These are phyloP conservation scores for Diorhabda sublineata DNA, from an alignment of 1,140 invertebrate species.

Conservation along the genomic window DNA sequence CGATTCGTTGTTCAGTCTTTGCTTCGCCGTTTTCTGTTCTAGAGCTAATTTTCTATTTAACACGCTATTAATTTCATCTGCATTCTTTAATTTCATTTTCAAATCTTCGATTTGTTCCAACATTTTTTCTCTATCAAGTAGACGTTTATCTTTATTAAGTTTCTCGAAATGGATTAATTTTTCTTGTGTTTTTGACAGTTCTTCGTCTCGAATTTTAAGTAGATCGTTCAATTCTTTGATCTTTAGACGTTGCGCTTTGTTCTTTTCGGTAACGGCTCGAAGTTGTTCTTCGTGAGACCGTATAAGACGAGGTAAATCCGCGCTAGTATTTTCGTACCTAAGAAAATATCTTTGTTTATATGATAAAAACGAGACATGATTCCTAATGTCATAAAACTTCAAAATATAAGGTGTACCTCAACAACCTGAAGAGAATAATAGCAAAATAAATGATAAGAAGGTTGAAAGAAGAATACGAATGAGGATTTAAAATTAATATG, in stretches of 20 bases:
- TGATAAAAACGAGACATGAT: no score
- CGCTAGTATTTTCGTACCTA: slow-evolving; percentile 70
- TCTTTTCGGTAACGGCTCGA: slow-evolving; percentile 63
- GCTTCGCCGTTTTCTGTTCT: slow-evolving; percentile 67
- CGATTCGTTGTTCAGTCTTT: slow-evolving; percentile 64
- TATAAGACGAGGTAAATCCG: slow-evolving; percentile 65
- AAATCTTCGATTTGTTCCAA: slow-evolving; percentile 60
- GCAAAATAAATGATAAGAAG: background rate
- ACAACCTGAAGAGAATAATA: background rate
- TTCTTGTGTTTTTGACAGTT: slow-evolving; percentile 58
- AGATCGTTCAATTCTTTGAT: slow-evolving; percentile 58
- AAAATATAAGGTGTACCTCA: no score
- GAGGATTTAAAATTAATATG: no score
- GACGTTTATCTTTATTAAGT: slow-evolving; percentile 60
- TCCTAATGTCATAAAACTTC: no score
- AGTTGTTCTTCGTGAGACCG: slow-evolving; percentile 72
- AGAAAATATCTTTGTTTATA: background rate
- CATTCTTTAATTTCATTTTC: slow-evolving; percentile 59
- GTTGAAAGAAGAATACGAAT: no score
- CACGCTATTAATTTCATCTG: slow-evolving; percentile 64
- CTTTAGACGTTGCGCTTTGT: slow-evolving; percentile 61
- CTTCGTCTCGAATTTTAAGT: slow-evolving; percentile 64
- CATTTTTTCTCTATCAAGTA: slow-evolving; percentile 68
- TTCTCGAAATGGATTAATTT: slow-evolving; percentile 62
- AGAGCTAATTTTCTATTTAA: slow-evolving; percentile 63